These are phyloP conservation scores for Noctua janthina DNA, from an alignment of 2,888 invertebrate species.

Conservation along the genomic window DNA sequence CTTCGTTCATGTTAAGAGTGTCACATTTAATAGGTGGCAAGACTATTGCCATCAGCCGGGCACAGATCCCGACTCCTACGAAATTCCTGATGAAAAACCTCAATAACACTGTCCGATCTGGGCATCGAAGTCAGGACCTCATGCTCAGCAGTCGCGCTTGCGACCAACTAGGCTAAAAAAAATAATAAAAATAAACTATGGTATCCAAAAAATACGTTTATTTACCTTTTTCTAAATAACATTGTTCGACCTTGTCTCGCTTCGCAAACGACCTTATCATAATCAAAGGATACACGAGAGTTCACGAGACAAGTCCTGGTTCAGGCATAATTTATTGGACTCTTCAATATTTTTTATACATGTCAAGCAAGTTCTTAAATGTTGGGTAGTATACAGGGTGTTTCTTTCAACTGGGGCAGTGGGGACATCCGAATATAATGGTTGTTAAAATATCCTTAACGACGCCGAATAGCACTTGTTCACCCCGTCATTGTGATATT, in stretches of 20 bases:
- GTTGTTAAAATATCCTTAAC: too few relatives aligned
- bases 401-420: not conserved
- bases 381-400: not conserved
- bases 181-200: not conserved
- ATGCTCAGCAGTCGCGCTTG: not conserved
- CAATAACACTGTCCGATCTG: not conserved
- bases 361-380: not conserved
- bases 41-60: not conserved
- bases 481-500: too few relatives aligned
- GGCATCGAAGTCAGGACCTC: not conserved
- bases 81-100: not conserved
- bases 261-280: slow-evolving; percentile 15
- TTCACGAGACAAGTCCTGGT: slow-evolving; percentile 10
- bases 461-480: too few relatives aligned
- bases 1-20: too few relatives aligned
- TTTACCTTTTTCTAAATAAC: not conserved
- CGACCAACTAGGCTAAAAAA: not conserved
- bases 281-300: not conserved
- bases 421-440: too few relatives aligned
- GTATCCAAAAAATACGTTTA: not conserved
- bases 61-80: not conserved
- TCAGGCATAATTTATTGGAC: slow-evolving; percentile 16
- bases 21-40: too few relatives aligned
- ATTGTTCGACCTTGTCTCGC: slow-evolving; percentile 29
- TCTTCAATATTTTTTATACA: not conserved